Base-by-base conservation (phyloP, 2,888 invertebrate species). In the Lycia hirtaria region DNA sequence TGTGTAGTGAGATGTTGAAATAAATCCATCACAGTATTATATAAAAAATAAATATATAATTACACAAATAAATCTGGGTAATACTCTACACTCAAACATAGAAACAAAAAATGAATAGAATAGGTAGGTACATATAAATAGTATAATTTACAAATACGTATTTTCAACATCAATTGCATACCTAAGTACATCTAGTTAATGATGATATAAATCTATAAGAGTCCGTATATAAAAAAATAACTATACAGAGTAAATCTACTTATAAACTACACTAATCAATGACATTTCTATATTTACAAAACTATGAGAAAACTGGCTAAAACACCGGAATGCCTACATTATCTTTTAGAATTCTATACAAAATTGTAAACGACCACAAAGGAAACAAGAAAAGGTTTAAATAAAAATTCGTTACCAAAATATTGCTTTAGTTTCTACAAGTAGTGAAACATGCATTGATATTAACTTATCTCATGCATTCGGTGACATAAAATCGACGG, bases 261-360 rank as follows among this genome's bases (percentile, higher is more conserved):
- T 19, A 19, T 3, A 17, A 1, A 19, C 35, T 35, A 35, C 17
- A 35, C 9, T 35, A 35, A 10, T 32, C 14, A 12, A 0, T n/a
- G 5, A 30, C 30, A 38, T 28, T 30, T 19, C 33, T 30, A 38
- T 22, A 50, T 44, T 40, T 38, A 49, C 28, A 49, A 49, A 45
- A 33, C 24, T 30, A 35, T 15, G 1, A 22, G 15, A 2, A 30
- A 48, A 48, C 3, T 7, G 28, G 19, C 28, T 15, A 28, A 37
- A 37, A 48, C 28, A 37, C n/a, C 24, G 14, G 24, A 24, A 17
- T 37, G 17, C 24, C 7, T 33, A 35, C 35, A 19, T 35, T 10
- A 17, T 10, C 6, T 1, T 20, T 20, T 38, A 20, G 1, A 17
- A 14, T 12, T 22, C 15, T 40, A 22, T 40, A 40, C 22, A 40